Conservation (phyloP, 2,888 invertebrate species). For the Dynastes maya region DNA sequence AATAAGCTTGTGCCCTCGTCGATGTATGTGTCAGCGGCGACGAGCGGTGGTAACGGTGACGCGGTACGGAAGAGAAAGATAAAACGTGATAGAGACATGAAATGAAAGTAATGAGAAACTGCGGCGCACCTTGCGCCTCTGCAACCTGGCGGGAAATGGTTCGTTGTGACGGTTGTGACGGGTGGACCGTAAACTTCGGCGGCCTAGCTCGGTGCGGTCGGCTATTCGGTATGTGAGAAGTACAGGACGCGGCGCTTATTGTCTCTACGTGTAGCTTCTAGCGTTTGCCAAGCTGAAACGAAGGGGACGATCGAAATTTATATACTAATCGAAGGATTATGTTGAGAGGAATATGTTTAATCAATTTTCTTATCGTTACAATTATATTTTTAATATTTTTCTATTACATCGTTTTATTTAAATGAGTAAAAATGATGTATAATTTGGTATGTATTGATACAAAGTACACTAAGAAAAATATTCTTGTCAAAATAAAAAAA, state of each 20-base stretch:
- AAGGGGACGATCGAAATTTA: too few relatives aligned
- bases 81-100: constrained; percentile 30
- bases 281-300: background rate
- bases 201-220: constrained; percentile 1
- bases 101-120: constrained; percentile 26
- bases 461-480: too few relatives aligned
- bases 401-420: too few relatives aligned
- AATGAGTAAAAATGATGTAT: too few relatives aligned
- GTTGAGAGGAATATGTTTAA: too few relatives aligned
- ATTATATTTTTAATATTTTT: too few relatives aligned
- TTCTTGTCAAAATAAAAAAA: too few relatives aligned
- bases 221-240: background rate
- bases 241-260: background rate
- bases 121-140: constrained; percentile 36
- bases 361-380: too few relatives aligned
- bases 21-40: constrained; percentile 12
- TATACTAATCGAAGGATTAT: too few relatives aligned
- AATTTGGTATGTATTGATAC: too few relatives aligned
- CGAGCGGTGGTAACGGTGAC: constrained; percentile 37
- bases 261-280: background rate
- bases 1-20: constrained; percentile 31
- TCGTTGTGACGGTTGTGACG: constrained; percentile 59
- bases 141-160: constrained; percentile 60
- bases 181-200: constrained; percentile 59
- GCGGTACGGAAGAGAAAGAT: constrained; percentile 35